Base-by-base conservation (phyloP, 2,888 invertebrate genomes). In the Augiades crinisus region DNA sequence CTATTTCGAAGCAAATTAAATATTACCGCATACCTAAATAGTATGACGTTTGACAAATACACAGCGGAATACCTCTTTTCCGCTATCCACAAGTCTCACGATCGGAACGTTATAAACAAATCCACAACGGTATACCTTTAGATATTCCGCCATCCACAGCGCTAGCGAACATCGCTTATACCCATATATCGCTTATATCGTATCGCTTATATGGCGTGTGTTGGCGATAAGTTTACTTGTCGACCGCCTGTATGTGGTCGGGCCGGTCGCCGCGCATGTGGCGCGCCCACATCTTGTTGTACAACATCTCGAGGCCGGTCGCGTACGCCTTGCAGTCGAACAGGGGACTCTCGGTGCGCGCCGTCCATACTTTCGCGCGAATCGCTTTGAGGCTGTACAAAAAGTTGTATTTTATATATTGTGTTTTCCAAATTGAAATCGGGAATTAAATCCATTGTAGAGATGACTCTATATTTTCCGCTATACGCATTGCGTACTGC, bases 281-380 rank as follows among this genome's bases (percentile, higher is more conserved):
- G 63, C 93, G 91, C 38, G 94, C 92, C 98, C 98, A 99, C 98
- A 99, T 99, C 69, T 93, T 93, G 60, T 88, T 87, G 88, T 97
- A 98, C 10, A 99, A 87, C 90, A 94, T 92, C 84, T 99, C 99
- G 81, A 99, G 92, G 54, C 98, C 98, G 58, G 92, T 91, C 44
- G 99, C 97, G 83, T 99, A 99, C 67, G 95, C 94, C 79, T 95
- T 94, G 81, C 98, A 98, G 89, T 97, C 96, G 85, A 99, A 99
- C 36, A 99, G 90, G 0, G 98, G 97, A 68, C 97, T 97, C 17
- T 96, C 95, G 2, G 93, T 93, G 52, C 99, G 92, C 0, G 97
- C 96, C 62, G 95, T 91, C 99, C 99, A 99, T 27, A 99, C 99
- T 81, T 98, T 98, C 43, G 96, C 98, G 46, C 99, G 93, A 70